Percentiles rank a stretch among this genome's conserved stretches.
Evolutionary conservation across 2,113 vertebrate species (phyloP).

Genomic region (Solea solea): DNA sequence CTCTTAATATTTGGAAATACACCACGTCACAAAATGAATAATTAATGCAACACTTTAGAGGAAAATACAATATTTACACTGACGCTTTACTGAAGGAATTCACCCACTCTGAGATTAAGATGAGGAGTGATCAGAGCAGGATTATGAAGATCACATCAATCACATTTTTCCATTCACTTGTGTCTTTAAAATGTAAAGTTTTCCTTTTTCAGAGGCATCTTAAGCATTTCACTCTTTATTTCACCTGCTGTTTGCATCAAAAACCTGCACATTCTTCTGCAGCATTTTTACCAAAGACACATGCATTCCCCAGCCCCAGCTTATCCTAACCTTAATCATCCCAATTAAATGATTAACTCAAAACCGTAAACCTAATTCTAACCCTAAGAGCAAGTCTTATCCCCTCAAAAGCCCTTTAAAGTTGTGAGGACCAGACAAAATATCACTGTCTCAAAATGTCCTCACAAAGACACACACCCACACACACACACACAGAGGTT

Average conservation of each 20-base stretch:
- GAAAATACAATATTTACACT: slow-evolving; percentile 57
- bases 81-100: slow-evolving; percentile 16
- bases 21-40: slow-evolving; percentile 41
- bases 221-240: background rate
- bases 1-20: slow-evolving; percentile 29
- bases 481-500: too few species aligned
- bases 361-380: too few species aligned
- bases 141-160: too few species aligned
- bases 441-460: too few species aligned
- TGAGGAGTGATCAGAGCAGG: background rate
- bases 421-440: too few species aligned
- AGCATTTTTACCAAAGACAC: too few species aligned
- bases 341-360: too few species aligned
- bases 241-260: background rate
- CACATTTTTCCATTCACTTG: background rate
- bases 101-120: background rate
- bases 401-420: too few species aligned
- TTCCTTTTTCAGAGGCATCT: background rate
- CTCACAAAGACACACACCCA: too few species aligned
- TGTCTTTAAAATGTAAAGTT: background rate
- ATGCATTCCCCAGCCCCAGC: too few species aligned
- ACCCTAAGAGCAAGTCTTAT: too few species aligned
- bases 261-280: background rate
- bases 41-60: slow-evolving; percentile 34
- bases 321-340: too few species aligned